These are phyloP conservation scores for Malurus elegans DNA, from an alignment of 2,113 vertebrate species.

Conservation along the genomic window DNA sequence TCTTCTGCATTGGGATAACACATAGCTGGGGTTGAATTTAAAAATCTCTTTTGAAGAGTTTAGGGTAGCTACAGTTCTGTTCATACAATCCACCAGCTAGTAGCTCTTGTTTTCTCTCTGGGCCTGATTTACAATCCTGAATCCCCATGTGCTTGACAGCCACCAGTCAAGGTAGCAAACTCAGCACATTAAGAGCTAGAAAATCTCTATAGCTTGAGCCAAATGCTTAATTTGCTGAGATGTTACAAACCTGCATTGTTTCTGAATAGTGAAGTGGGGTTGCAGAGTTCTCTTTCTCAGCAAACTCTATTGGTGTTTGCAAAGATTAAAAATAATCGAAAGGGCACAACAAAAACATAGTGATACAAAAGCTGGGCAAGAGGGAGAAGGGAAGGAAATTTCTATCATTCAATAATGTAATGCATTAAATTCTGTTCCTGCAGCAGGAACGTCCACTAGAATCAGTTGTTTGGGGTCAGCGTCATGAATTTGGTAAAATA, in stretches of 20 bases:
- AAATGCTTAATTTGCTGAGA: background rate
- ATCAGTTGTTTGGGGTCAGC: background rate
- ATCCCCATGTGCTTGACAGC: background rate
- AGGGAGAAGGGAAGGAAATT: background rate
- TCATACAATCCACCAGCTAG: background rate
- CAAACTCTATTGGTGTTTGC: background rate
- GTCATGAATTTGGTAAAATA: background rate
- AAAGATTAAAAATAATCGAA: background rate
- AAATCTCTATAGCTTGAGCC: background rate
- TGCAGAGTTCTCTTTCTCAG: background rate
- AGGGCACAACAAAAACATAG: background rate
- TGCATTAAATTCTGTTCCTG: background rate
- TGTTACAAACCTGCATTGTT: background rate
- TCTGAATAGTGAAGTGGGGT: background rate
- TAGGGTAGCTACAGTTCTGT: background rate
- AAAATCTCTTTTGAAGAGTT: constrained; percentile 17
- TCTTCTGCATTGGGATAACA: background rate
- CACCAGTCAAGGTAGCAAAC: background rate
- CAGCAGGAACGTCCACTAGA: background rate
- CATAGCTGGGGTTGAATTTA: background rate
- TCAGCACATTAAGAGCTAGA: background rate
- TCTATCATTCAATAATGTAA: background rate
- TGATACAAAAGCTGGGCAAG: background rate
- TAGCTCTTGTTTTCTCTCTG: background rate
- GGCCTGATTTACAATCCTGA: background rate